These are phyloP conservation scores for Bombus difficillimus DNA, from an alignment of 1,140 invertebrate species.

Conservation along the genomic window DNA sequence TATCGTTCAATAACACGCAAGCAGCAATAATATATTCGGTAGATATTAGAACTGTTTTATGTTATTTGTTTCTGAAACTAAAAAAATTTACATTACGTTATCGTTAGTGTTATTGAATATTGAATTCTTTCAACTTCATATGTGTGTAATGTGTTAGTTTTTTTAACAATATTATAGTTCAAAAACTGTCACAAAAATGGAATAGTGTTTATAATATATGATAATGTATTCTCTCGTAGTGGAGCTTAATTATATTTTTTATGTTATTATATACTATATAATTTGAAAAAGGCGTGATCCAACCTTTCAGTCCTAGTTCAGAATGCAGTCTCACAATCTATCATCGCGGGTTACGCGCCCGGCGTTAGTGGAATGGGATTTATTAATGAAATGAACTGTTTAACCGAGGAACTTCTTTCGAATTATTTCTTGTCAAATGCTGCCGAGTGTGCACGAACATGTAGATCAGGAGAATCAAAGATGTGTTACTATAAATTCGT, in stretches of 20 bases:
- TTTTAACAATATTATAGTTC: neutral
- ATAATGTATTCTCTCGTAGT: too few species aligned
- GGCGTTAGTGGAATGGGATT: slow-evolving; percentile 3
- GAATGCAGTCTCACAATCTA: neutral
- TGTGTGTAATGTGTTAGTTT: neutral
- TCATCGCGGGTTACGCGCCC: slow-evolving; percentile 20
- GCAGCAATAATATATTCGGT: neutral
- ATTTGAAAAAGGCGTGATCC: neutral
- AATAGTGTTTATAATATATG: neutral
- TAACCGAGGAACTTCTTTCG: neutral
- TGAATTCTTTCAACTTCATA: neutral
- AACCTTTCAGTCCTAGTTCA: neutral
- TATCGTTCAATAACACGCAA: neutral
- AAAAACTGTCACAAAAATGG: neutral
- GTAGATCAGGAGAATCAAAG: slow-evolving; percentile 65
- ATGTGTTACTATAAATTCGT: slow-evolving; percentile 81
- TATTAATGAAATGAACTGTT: neutral
- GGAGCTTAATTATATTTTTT: neutral
- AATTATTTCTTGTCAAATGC: neutral
- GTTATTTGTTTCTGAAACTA: neutral
- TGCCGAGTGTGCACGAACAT: slow-evolving; percentile 74
- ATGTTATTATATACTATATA: neutral
- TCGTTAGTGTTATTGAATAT: neutral
- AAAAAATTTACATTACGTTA: neutral
- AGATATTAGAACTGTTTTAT: neutral